Evolutionary conservation across 2,113 vertebrate species (phyloP).

Genomic region (Nettapus auritus): DNA sequence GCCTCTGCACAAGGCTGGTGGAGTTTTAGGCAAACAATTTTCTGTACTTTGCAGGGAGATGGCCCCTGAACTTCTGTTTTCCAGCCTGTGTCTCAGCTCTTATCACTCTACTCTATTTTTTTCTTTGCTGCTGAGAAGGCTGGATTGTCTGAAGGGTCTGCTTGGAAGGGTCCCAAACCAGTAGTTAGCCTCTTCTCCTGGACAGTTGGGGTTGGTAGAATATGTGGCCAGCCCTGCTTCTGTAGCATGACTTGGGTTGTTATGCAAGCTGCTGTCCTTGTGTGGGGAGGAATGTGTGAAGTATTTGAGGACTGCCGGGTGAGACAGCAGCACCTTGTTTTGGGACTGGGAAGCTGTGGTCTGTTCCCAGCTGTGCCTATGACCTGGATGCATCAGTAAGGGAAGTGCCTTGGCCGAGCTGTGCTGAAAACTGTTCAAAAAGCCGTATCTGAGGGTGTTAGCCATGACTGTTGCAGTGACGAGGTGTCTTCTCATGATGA

Average conservation of each 20-base stretch:
- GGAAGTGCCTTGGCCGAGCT: background rate
- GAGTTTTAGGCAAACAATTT: background rate
- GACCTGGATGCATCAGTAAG: background rate
- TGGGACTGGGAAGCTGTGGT: background rate
- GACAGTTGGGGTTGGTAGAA: background rate
- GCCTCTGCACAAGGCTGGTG: background rate
- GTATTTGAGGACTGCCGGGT: background rate
- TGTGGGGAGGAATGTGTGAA: background rate
- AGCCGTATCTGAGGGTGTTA: rapidly evolving
- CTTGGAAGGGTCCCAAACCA: background rate
- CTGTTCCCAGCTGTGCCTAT: background rate
- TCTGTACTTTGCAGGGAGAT: background rate
- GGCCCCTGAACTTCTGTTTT: background rate
- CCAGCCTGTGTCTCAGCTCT: background rate
- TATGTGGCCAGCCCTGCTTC: rapidly evolving
- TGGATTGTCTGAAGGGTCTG: background rate
- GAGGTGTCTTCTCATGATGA: background rate
- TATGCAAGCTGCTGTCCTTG: background rate
- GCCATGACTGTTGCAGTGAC: rapidly evolving
- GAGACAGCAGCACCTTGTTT: conserved; percentile 1
- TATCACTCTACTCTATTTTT: background rate
- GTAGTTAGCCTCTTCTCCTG: background rate
- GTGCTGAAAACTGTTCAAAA: background rate
- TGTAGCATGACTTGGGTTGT: rapidly evolving
- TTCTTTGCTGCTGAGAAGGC: background rate